phyloP scores from a whole-genome alignment of 64 coral and sea anemone genomes.

The Anthopleura sola region DNA sequence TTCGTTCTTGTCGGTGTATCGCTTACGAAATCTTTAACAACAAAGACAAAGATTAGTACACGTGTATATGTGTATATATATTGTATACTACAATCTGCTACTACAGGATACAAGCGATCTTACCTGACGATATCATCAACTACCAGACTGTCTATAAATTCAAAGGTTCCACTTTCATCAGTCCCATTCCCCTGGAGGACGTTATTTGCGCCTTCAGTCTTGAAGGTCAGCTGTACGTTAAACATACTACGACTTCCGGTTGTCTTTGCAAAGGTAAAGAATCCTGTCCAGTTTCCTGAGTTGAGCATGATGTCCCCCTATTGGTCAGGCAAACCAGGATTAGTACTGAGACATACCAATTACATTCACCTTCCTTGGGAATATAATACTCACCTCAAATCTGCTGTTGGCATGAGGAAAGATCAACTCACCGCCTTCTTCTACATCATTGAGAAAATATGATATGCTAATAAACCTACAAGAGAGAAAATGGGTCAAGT shows the following conservation, averaged over 20 bases:
- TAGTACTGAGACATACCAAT: too few species aligned
- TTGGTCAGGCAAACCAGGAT: not conserved
- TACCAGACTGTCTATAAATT: constrained; percentile 63
- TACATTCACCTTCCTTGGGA: too few species aligned
- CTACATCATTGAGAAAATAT: constrained; percentile 80
- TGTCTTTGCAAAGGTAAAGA: constrained; percentile 80
- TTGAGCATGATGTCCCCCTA: constrained; percentile 74
- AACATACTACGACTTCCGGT: constrained; percentile 67
- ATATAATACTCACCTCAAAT: constrained; percentile 65
- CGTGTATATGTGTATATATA: not conserved
- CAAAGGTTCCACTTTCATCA: constrained; percentile 66
- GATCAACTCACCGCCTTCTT: constrained; percentile 72
- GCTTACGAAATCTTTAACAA: constrained; percentile 34
- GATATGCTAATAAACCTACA: constrained; percentile 64
- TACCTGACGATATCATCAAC: constrained; percentile 47
- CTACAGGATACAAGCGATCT: not conserved
- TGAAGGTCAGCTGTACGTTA: constrained; percentile 70
- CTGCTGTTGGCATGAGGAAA: constrained; percentile 82
- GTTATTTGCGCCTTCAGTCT: constrained; percentile 70
- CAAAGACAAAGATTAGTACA: not conserved
- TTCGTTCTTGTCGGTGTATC: constrained; percentile 15
- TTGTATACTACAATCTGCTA: too few species aligned
- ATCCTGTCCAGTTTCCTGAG: constrained; percentile 81
- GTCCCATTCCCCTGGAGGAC: constrained; percentile 58
- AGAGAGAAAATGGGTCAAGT: not conserved